Percentiles rank a stretch among this genome's conserved stretches.
Conservation (phyloP, 2,113 vertebrate species). For the Dermatemys mawii region DNA sequence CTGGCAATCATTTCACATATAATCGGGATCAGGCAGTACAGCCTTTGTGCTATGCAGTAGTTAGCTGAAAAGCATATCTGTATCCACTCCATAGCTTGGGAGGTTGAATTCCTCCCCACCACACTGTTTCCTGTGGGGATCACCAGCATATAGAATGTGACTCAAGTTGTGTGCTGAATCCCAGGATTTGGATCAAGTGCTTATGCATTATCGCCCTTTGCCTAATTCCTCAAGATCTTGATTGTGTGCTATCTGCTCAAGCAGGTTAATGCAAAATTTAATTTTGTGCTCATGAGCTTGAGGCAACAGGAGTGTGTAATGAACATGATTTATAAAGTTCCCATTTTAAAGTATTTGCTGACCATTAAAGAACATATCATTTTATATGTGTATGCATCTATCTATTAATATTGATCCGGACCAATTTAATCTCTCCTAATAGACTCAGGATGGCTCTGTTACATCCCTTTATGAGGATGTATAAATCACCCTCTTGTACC, state of each 20-base stretch:
- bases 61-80: neutral
- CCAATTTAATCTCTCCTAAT: constrained; percentile 31
- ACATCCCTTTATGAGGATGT: neutral
- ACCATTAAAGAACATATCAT: constrained; percentile 45
- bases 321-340: constrained; percentile 65
- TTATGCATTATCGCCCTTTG: neutral
- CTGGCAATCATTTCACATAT: neutral
- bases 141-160: neutral
- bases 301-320: constrained; percentile 45
- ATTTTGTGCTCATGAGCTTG: constrained; percentile 47
- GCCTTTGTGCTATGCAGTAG: neutral
- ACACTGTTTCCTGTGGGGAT: neutral
- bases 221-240: constrained; percentile 46
- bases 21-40: neutral
- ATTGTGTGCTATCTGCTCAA: constrained; percentile 59
- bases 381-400: constrained; percentile 10
- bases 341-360: constrained; percentile 27
- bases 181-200: constrained; percentile 54
- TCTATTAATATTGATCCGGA: neutral
- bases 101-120: neutral
- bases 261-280: constrained; percentile 61
- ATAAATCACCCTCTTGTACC: neutral
- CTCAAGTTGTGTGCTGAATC: constrained; percentile 20
- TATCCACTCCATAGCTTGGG: neutral
- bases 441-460: neutral